phyloP scores from a whole-genome alignment of 2,888 invertebrate species.

The Polydesmus complanatus region DNA sequence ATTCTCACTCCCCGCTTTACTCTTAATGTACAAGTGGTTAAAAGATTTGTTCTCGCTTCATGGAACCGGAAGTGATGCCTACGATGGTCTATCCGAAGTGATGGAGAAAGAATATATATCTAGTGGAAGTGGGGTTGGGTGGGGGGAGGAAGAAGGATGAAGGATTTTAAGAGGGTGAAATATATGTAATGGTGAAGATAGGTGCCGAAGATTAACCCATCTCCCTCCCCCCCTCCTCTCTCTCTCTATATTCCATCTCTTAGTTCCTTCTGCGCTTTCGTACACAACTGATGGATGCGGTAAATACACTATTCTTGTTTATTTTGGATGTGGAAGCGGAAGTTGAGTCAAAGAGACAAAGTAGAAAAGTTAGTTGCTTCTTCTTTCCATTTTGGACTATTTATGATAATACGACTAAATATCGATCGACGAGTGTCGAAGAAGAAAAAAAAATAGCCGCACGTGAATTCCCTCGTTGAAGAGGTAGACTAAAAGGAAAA shows the following conservation, averaged over 20 bases:
- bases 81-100: neutral
- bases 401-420: neutral
- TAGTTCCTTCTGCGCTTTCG: too few species aligned
- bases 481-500: too few species aligned
- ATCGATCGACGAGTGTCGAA: neutral
- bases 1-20: neutral
- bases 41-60: neutral
- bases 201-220: neutral
- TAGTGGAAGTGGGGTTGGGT: neutral
- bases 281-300: too few species aligned
- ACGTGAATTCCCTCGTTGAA: too few species aligned
- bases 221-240: too few species aligned
- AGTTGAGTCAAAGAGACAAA: neutral
- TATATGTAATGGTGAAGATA: neutral
- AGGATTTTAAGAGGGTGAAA: neutral
- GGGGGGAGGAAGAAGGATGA: neutral
- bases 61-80: neutral
- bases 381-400: neutral
- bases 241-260: too few species aligned
- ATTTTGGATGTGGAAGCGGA: neutral
- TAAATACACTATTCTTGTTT: neutral
- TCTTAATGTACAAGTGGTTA: neutral
- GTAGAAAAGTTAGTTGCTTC: too few species aligned
- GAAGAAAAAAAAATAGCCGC: too few species aligned
- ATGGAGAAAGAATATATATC: neutral